Base-by-base conservation (phyloP, 2,113 vertebrate species). In the Sylvilagus bachmani region DNA sequence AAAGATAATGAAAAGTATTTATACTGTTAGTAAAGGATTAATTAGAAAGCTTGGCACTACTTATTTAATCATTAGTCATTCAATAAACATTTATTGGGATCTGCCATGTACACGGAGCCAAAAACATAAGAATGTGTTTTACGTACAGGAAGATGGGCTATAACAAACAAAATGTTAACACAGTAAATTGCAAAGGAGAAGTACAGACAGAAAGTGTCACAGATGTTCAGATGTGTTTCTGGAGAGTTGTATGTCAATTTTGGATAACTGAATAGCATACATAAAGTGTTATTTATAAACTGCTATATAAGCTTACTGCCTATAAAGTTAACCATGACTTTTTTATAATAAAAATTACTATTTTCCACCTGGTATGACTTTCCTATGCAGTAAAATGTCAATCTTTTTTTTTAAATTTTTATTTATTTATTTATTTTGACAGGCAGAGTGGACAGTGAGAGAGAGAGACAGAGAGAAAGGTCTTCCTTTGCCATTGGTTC, bases 241-340 rank as follows among this genome's bases (percentile, higher is more conserved):
- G 82, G 29, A 86, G 92, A 83, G 66, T 4, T 66, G 4, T 14
- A 69, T 86, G 88, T 79, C 86, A 83, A 66, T 66, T 75, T 77
- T 88, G 78, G 75, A 62, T 38, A 86, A 36, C 51, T 66, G 25
- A 78, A 22, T 77, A 90, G 81, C 29, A 64, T 17, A 27, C 5
- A 85, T 61, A 55, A 81, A 88, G 58, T 66, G 7, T 82, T 92
- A 86, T 85, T 96, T 95, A 87, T 58, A 94, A 91, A 94, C 55
- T 79, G 58, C 36, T 85, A 1, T 69, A 89, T 74, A 51, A 87
- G 31, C 31, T 89, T 73, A 92, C 29, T 75, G 64, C 78, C 87
- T 89, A 93, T 89, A 71, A 86, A 92, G 90, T 73, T 36, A 92
- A 95, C 25, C 22, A n/a, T 25, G 81, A 81, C 51, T 86, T 80